Evolutionary conservation across 2,888 invertebrate species (phyloP), one percentile per base, ranked within the genome.

Genomic region (Vandiemenella viatica): DNA sequence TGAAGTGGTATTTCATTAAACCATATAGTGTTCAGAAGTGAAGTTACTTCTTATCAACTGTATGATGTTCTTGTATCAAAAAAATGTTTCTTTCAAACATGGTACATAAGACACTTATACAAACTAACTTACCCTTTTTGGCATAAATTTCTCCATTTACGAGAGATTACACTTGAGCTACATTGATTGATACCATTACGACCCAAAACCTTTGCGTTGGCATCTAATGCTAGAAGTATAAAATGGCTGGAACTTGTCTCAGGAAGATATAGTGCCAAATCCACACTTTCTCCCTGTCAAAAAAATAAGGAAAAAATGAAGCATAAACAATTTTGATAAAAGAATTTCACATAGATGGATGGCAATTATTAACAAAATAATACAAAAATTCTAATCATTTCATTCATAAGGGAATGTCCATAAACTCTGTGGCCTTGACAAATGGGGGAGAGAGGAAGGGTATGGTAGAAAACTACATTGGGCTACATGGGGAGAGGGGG

Each of bases 221-320:
- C 84, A 60, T 92, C 85, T 56, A 96, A 73, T 0, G 91, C 83
- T 52, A 86, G 66, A 5, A 95, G 70, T 49, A 90, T 79, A 58
- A 85, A 77, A 52, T 87, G 76, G 54, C 86, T 87, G 1, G 93
- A 90, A 61, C 89, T 89, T 6, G 87, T 87, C 69, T 93, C 92
- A 1, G 95, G 95, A 56, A 95, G 72, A 65, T 85, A 92, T 53
- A 95, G 72, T 53, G 86, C 82, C 65, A 92, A 77, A 66, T 92
- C 92, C 45, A 92, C 82, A 47, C 89, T 89, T 70, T 95, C 93
- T 4, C 92, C 93, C 76, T 76, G 57, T 21, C 60, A 59, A 55
- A 48, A 22, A 48, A 43, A 13, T 53, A 48, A 43, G 37, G 32
- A 37, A 42, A 45, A 43, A 43, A n/a, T 21, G 21, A 7, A 6